phyloP scores from a whole-genome alignment of 2,113 vertebrate species.

The Camelus bactrianus region DNA sequence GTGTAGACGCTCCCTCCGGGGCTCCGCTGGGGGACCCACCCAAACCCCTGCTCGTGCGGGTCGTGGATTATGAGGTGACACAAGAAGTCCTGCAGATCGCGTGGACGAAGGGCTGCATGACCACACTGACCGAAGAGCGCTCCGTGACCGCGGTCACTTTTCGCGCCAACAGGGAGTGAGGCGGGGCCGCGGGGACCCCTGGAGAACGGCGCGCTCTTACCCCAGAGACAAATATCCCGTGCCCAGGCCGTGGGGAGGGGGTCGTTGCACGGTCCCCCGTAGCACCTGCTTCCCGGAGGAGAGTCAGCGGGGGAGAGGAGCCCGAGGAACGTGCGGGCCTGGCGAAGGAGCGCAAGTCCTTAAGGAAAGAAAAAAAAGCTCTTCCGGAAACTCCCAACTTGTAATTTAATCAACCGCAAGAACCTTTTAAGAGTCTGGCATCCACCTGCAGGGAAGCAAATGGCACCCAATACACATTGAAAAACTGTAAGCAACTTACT shows the following conservation, averaged over 20 bases:
- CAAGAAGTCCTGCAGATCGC: slow-evolving; percentile 59
- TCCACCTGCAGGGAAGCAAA: rapidly evolving
- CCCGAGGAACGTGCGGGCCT: neutral
- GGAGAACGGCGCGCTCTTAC: too few relatives aligned
- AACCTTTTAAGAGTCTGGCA: neutral
- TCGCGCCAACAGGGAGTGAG: neutral
- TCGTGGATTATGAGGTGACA: slow-evolving; percentile 71
- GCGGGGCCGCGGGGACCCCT: neutral
- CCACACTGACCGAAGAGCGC: slow-evolving; percentile 68
- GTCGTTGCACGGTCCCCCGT: rapidly evolving
- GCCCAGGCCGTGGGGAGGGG: neutral
- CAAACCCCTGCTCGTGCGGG: slow-evolving; percentile 68
- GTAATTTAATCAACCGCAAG: neutral
- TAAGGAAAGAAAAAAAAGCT: neutral
- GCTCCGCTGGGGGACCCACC: neutral
- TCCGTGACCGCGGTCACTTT: slow-evolving; percentile 70
- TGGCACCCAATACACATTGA: rapidly evolving
- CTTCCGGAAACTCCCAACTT: neutral
- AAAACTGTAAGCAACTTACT: neutral
- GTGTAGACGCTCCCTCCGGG: neutral
- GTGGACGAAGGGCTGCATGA: slow-evolving; percentile 60
- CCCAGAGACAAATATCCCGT: rapidly evolving
- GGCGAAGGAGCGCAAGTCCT: neutral
- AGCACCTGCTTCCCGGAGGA: neutral
- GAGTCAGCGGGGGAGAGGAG: neutral